Conservation (phyloP, 2,113 vertebrate genomes). For the Mungos mungo region DNA sequence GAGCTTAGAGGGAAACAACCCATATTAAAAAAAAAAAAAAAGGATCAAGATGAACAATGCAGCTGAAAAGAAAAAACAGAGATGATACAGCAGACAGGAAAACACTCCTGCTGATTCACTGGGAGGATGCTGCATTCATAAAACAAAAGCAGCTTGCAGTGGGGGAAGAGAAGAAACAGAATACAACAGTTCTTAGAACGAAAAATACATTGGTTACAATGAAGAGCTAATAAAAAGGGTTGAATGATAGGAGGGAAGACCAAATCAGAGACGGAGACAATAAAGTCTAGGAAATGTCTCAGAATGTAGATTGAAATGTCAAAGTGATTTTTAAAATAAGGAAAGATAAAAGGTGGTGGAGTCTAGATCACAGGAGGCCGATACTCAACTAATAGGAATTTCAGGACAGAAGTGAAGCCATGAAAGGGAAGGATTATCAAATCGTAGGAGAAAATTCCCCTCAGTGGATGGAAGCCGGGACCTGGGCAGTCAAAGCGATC, state of each 20-base stretch:
- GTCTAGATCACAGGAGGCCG: background rate
- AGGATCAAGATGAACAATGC: background rate
- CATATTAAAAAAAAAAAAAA: background rate
- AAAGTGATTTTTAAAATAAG: background rate
- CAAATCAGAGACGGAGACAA: background rate
- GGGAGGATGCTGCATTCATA: background rate
- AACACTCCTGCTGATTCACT: background rate
- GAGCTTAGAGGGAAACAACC: background rate
- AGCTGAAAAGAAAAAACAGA: background rate
- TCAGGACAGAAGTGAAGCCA: background rate
- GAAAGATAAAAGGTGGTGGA: background rate
- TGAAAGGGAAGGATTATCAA: background rate
- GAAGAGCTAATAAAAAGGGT: background rate
- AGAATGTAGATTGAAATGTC: constrained; percentile 7
- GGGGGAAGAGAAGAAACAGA: background rate
- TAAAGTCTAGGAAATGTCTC: background rate
- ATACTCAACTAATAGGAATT: background rate
- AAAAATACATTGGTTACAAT: background rate
- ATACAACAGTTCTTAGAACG: background rate
- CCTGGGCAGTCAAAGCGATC: background rate
- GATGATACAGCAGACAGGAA: background rate
- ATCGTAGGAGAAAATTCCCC: background rate
- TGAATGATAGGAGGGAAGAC: background rate
- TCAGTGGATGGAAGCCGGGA: background rate
- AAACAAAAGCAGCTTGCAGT: background rate